Evolutionary conservation across 2,113 vertebrate species (phyloP), one percentile per base, ranked within the genome.

Genomic region (Bujurquina vittata): DNA sequence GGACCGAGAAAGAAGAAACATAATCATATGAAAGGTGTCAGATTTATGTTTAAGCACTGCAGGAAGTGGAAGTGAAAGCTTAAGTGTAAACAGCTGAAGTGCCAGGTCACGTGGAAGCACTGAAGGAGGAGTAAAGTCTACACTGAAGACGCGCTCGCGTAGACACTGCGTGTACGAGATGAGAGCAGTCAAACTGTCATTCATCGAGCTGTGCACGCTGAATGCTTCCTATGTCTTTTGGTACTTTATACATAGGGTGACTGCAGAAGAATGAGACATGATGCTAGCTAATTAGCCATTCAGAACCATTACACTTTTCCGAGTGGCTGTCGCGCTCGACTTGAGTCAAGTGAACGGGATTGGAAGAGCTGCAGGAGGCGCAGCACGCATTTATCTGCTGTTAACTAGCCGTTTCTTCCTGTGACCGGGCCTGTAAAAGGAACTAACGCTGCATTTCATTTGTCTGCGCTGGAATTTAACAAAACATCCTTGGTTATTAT

Each of bases 81-180:
- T 52, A 29, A 29, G 65, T 52, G 67, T 54, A 54, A 72, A 52
- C 67, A 72, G 67, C 67, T 31, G 29, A 72, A 33, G 67, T 54
- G 67, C 26, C 43, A 72, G 26, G 67, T 14, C 20, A 72, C 31
- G 46, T 54, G 2, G 10, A 72, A n/a, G 67, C 26, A 14, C 67
- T n/a, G 10, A 54, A 72, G 67, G 43, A 54, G 65, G 67, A 54
- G 26, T 5, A 72, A 54, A 72, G 67, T 72, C 67, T 54, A 31
- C 67, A 20, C 6, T 33, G 67, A 29, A 33, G 46, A 72, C 18
- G 6, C 31, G 67, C 54, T 54, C 31, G n/a, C 20, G 40, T 54
- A 72, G 67, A 72, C 17, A 54, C 67, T 72, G 52, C 54, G 67
- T 72, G 26, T 52, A 69, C 20, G 67, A 52, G 46, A 72, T 72